These are phyloP conservation scores for Pherbina coryleti DNA, from an alignment of 2,888 invertebrate species.

Conservation along the genomic window DNA sequence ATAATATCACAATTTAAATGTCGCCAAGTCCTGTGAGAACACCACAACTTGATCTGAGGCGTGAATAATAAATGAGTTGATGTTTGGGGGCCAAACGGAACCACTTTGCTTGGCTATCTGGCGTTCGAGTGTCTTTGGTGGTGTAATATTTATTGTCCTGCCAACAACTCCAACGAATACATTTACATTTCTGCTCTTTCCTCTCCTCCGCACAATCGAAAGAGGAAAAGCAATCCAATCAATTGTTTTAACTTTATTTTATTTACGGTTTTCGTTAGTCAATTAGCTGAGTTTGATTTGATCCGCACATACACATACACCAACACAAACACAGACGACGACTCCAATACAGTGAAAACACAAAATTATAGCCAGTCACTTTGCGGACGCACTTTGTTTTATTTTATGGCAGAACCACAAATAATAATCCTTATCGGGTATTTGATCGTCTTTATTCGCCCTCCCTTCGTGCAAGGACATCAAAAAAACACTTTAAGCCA, in stretches of 20 bases:
- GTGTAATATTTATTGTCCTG: constrained; percentile 18
- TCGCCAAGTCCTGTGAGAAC: constrained; percentile 34
- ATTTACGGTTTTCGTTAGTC: constrained; percentile 52
- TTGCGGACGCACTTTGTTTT: neutral
- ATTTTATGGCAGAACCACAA: constrained; percentile 2
- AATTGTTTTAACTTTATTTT: constrained; percentile 26
- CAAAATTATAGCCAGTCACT: neutral
- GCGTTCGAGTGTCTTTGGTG: neutral
- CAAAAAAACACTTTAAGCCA: neutral
- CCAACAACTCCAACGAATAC: constrained; percentile 16
- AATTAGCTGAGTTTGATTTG: constrained; percentile 58
- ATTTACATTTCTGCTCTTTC: neutral
- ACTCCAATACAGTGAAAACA: neutral
- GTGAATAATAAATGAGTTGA: constrained; percentile 38
- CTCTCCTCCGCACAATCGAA: neutral
- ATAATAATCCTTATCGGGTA: constrained; percentile 5
- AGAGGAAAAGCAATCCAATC: constrained; percentile 14
- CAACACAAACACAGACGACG: neutral
- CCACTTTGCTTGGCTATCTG: neutral
- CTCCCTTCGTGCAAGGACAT: neutral
- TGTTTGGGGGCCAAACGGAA: neutral
- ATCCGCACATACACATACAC: constrained; percentile 19
- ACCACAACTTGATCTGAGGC: constrained; percentile 28
- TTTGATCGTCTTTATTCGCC: neutral
- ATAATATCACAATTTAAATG: constrained; percentile 51